Evolutionary conservation across 2,797 vertebrate genomes (phyloP).

Genomic region (Peromyscus attwateri): DNA sequence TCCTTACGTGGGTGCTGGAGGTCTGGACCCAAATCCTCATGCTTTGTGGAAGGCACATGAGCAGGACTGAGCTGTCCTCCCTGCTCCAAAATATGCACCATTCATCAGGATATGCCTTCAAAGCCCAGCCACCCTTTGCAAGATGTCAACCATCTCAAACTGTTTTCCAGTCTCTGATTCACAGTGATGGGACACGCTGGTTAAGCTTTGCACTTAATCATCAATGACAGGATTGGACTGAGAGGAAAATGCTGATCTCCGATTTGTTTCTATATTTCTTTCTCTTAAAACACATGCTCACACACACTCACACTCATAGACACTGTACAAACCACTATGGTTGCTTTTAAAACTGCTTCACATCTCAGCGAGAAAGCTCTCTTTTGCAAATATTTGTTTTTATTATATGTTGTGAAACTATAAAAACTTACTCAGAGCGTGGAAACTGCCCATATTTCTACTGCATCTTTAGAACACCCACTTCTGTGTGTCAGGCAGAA

Average conservation of each 20-base stretch:
- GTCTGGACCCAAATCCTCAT: no score
- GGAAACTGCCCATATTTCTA: neutral
- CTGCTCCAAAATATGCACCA: neutral
- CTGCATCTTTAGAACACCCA: neutral
- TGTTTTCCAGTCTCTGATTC: neutral
- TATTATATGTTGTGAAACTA: neutral
- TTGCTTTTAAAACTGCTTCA: neutral
- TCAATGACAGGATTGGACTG: neutral
- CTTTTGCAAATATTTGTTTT: neutral
- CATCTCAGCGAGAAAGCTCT: neutral
- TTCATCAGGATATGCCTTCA: neutral
- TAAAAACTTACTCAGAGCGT: neutral
- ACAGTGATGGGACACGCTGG: neutral
- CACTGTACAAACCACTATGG: neutral
- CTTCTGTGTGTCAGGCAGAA: neutral
- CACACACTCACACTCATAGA: neutral
- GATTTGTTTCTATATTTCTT: neutral
- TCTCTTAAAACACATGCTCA: neutral
- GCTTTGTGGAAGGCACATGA: neutral
- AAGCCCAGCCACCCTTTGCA: neutral
- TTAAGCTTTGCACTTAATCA: neutral
- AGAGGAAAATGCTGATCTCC: neutral
- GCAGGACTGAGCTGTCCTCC: neutral
- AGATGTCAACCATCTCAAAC: neutral
- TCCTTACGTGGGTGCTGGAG: neutral